phyloP scores from a whole-genome alignment of 2,888 invertebrate genomes.

The Meloe dianella region DNA sequence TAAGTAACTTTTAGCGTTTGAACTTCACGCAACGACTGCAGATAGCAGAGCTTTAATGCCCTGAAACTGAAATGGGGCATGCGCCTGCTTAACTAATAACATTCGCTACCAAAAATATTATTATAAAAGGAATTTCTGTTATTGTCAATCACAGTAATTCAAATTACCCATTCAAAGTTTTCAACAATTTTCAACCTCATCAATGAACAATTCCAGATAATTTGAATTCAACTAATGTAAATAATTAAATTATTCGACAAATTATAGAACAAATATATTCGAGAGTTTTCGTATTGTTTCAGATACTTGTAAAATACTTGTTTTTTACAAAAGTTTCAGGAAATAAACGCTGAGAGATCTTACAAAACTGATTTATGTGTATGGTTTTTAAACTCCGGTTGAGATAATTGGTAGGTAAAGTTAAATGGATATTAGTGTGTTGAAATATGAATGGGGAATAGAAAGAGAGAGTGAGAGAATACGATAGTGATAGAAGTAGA shows the following conservation, averaged over 20 bases:
- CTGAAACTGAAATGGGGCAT: slow-evolving; percentile 40
- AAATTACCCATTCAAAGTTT: neutral
- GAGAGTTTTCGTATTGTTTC: too few species aligned
- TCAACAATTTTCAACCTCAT: neutral
- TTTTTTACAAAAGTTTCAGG: neutral
- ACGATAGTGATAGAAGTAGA: neutral
- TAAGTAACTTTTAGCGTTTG: slow-evolving; percentile 17
- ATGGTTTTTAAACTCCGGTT: neutral
- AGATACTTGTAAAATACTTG: too few species aligned
- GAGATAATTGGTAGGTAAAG: neutral
- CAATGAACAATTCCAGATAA: too few species aligned
- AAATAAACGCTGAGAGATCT: neutral
- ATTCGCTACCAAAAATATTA: neutral
- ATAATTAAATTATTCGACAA: too few species aligned
- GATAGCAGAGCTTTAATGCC: slow-evolving; percentile 45
- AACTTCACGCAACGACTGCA: slow-evolving; percentile 45
- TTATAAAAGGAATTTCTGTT: neutral
- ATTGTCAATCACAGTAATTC: neutral
- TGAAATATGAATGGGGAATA: neutral
- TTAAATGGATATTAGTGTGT: neutral
- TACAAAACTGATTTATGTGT: neutral
- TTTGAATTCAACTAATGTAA: too few species aligned
- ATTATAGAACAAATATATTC: too few species aligned
- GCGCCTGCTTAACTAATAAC: slow-evolving; percentile 34
- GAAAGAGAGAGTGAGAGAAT: neutral